Evolutionary conservation across 2,113 vertebrate genomes (phyloP), one percentile per base, ranked within the genome.

Genomic region (Phoxinus phoxinus): DNA sequence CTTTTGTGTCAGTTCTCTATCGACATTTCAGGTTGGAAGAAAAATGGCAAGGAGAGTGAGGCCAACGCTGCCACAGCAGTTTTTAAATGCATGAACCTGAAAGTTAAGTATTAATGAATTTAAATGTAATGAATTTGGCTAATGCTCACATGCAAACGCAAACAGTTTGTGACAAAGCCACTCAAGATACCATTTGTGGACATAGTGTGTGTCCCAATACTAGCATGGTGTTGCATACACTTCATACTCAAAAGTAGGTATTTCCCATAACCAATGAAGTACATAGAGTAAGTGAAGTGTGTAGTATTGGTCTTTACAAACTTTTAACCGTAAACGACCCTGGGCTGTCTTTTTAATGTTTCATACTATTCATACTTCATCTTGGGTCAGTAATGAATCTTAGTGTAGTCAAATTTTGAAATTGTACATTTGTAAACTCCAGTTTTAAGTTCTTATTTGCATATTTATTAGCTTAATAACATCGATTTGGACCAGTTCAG

Each of bases 51-150:
- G 32, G 10, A 59, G 23, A 59, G 56, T 25, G 35, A 79, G 23
- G 76, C 76, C 56, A 79, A 41, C 17, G 76, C 76, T 79, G 23
- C 35, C 76, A 44, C 76, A 79, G 76, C 76, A 61, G 76, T 61
- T 79, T 79, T 79, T 61, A 41, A 79, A 61, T 58, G 32, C n/a
- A n/a, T 59, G 30, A 61, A 41, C 76, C 76, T 37, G 21, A 61
- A 79, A 41, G 76, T 79, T 37, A 4, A 79, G 76, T n/a, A 79
- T 41, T 79, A 61, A 59, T 79, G 32, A 37, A 41, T 59, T 78
- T 59, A 59, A 41, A 41, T 25, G 76, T 61, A 61, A 79, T 79
- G 53, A 41, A 59, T 61, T 79, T 79, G 32, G 76, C 76, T 61
- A 79, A 59, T 48, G 51, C 51, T 58, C 56, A 41, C 35, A 56